Conservation (phyloP, 2,113 vertebrate species). For the Phasianus colchicus region DNA sequence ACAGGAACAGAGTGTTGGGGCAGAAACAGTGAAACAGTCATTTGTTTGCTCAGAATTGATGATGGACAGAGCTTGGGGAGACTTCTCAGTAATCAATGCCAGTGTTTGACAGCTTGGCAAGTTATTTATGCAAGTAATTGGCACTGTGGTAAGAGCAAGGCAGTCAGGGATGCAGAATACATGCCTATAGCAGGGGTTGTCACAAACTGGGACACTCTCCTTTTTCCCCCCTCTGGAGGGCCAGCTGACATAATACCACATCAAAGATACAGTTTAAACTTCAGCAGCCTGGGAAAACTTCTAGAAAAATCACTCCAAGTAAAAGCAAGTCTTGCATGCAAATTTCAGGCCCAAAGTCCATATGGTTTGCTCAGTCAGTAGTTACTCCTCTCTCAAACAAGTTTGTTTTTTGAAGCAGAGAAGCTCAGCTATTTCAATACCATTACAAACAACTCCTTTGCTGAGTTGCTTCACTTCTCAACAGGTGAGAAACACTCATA, state of each 20-base stretch:
- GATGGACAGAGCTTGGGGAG: not conserved
- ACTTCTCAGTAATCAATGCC: not conserved
- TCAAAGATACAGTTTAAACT: not conserved
- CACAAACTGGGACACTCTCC: not conserved
- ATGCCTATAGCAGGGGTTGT: not conserved
- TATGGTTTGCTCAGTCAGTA: not conserved
- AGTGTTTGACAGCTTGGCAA: not conserved
- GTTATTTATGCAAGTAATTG: not conserved
- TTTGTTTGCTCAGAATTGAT: not conserved
- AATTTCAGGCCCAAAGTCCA: not conserved
- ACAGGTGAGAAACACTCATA: not conserved
- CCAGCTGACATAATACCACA: not conserved
- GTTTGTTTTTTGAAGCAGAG: not conserved
- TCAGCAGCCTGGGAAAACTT: not conserved
- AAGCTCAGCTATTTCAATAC: slow-evolving; percentile 25
- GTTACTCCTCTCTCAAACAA: not conserved
- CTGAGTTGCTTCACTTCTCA: not conserved
- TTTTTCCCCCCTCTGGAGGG: not conserved
- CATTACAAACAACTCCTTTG: not conserved
- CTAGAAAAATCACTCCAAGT: not conserved
- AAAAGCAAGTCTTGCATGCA: not conserved
- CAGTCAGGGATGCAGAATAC: not conserved
- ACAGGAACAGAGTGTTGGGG: not conserved
- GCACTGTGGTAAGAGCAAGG: not conserved
- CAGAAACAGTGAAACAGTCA: not conserved